Conservation (phyloP, 2,888 invertebrate genomes). For the Caenorhabditis doughertyi region DNA sequence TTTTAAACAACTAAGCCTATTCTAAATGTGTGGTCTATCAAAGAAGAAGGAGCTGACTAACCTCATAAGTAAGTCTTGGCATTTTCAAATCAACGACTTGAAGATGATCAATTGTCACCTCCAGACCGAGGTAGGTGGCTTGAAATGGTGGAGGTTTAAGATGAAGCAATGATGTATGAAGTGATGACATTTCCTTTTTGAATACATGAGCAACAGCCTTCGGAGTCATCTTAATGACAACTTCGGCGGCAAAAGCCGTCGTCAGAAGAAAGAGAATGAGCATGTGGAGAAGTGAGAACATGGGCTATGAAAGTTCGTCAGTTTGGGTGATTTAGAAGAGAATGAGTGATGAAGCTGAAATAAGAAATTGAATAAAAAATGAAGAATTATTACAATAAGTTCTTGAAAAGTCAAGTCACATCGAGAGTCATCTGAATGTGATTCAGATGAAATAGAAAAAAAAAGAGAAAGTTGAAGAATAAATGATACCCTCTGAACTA, state of each 20-base stretch:
- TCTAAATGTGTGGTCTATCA: not conserved
- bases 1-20: constrained; percentile 1
- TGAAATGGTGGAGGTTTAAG: constrained; percentile 43
- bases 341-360: constrained; percentile 32
- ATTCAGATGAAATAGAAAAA: not conserved
- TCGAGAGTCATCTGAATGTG: constrained; percentile 35
- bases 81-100: constrained; percentile 57
- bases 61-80: constrained; percentile 53
- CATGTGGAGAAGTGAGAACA: constrained; percentile 39
- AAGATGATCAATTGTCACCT: constrained; percentile 56
- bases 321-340: constrained; percentile 25
- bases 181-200: constrained; percentile 35
- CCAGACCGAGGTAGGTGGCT: constrained; percentile 55
- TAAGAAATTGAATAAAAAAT: not conserved
- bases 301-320: constrained; percentile 22
- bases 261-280: constrained; percentile 41
- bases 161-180: constrained; percentile 34
- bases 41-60: constrained; percentile 4
- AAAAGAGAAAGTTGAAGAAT: not conserved
- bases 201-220: constrained; percentile 51
- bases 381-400: constrained; percentile 25
- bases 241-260: constrained; percentile 51
- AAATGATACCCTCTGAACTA: not conserved
- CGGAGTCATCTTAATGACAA: constrained; percentile 53
- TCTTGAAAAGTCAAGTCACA: constrained; percentile 24